These are phyloP conservation scores for Emmelina monodactyla DNA, from an alignment of 2,888 invertebrate genomes.

Conservation along the genomic window DNA sequence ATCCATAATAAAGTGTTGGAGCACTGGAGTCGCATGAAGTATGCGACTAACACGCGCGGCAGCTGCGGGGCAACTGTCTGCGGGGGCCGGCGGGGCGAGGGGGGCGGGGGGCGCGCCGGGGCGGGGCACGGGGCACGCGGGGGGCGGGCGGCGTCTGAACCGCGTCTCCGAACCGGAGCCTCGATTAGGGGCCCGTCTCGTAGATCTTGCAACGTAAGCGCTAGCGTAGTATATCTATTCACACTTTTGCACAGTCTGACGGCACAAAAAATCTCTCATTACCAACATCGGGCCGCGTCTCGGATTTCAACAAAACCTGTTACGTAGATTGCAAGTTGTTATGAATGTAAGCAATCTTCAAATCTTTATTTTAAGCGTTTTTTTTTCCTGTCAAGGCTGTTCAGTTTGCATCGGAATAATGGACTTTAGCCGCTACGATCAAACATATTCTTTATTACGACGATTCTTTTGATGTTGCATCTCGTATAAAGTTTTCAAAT, in stretches of 20 bases:
- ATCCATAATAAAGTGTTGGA: constrained; percentile 62
- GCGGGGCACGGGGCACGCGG: constrained; percentile 19
- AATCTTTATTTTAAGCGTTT: constrained; percentile 16
- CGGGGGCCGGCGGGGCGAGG: constrained; percentile 23
- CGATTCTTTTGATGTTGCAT: no score
- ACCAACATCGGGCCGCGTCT: constrained; percentile 20
- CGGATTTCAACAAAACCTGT: constrained; percentile 21
- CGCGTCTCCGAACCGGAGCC: constrained; percentile 28
- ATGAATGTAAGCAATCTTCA: constrained; percentile 21
- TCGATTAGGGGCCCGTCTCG: constrained; percentile 29
- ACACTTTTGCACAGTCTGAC: constrained; percentile 11
- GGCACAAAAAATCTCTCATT: constrained; percentile 24
- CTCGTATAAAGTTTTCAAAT: no score
- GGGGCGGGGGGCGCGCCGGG: constrained; percentile 18
- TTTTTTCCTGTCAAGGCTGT: constrained; percentile 20
- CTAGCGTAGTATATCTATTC: constrained; percentile 37
- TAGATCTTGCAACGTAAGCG: constrained; percentile 58
- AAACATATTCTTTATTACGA: no score
- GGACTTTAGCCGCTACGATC: no score
- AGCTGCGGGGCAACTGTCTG: constrained; percentile 56
- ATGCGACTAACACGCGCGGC: constrained; percentile 60
- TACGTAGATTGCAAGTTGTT: constrained; percentile 18
- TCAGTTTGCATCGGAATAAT: no score
- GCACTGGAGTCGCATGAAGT: constrained; percentile 48
- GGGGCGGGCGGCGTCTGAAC: constrained; percentile 38